Conservation (phyloP, 2,888 invertebrate species). For the Candidula unifasciata region DNA sequence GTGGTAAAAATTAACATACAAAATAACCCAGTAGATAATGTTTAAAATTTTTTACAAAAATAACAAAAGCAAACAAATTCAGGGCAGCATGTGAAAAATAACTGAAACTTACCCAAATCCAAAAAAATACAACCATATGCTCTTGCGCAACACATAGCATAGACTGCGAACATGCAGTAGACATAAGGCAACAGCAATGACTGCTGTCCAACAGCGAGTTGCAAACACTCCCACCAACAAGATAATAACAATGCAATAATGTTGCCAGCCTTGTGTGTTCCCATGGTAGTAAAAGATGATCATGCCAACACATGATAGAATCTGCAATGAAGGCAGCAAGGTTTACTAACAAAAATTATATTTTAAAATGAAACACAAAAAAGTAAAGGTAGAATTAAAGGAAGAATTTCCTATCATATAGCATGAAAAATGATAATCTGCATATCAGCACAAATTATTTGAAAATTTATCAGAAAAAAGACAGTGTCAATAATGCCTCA, state of each 20-base stretch:
- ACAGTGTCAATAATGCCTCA: too few species aligned
- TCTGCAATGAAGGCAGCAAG: conserved; percentile 59
- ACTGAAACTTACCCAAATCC: conserved; percentile 75
- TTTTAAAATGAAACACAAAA: too few species aligned
- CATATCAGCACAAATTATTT: too few species aligned
- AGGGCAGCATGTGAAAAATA: background rate
- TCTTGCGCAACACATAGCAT: conserved; percentile 87
- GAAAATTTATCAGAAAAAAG: too few species aligned
- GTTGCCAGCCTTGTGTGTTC: conserved; percentile 80
- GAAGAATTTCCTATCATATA: too few species aligned
- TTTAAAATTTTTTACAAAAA: too few species aligned
- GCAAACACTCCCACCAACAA: conserved; percentile 87
- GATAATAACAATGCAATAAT: conserved; percentile 85
- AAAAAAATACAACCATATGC: conserved; percentile 75
- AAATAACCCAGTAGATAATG: too few species aligned
- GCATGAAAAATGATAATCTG: too few species aligned
- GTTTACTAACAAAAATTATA: background rate
- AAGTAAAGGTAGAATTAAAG: too few species aligned
- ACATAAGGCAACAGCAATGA: conserved; percentile 88
- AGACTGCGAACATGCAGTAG: conserved; percentile 90
- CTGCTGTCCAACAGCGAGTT: conserved; percentile 90
- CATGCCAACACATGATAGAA: conserved; percentile 82
- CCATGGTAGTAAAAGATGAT: conserved; percentile 82
- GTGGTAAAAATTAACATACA: too few species aligned
- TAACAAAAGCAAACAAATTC: too few species aligned